Evolutionary conservation across 2,888 invertebrate genomes (phyloP), one percentile per base, ranked within the genome.

Genomic region (Bombylius discolor): DNA sequence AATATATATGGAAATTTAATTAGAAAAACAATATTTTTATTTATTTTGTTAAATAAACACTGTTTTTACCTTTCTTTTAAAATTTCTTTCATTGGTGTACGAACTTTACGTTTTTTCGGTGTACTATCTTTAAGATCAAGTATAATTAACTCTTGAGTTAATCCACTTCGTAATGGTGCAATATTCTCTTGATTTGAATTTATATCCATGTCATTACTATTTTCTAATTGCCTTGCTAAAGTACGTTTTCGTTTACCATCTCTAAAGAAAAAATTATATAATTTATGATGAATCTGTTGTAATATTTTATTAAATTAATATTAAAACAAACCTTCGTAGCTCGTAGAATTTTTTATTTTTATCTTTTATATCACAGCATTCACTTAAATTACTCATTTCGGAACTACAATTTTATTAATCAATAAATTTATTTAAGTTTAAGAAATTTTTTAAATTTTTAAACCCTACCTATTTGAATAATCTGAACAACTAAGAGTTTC

Each of bases 81-180:
- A 5, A 81, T 83, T 33, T 81, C 79, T 62, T 80, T 79, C 13
- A 78, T 71, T 31, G 78, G 60, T 23, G 59, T 57, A 46, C 78
- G 76, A n/a, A 77, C 75, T 73, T 79, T 81, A 56, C 78, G 79
- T 67, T 81, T 82, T 68, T 82, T 82, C 1, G 85, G 85, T 12
- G 85, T 85, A 60, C 81, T 81, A 62, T 83, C 81, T 53, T 79
- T 81, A 14, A 85, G 77, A 60, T 84, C 85, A 57, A 85, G 67
- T 0, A 81, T 78, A 70, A 81, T 78, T 46, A 85, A 84, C 68
- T 86, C 86, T 64, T 84, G 83, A 4, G 86, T 86, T 4, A 85
- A 74, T 0, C 86, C 85, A 48, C 84, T 83, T 56, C 77, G 77
- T 39, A 76, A 76, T 39, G 72, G 72, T 46, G 77, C 23, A 23